These are phyloP conservation scores for Gerris buenoi DNA, from an alignment of 1,140 invertebrate genomes.

Conservation along the genomic window DNA sequence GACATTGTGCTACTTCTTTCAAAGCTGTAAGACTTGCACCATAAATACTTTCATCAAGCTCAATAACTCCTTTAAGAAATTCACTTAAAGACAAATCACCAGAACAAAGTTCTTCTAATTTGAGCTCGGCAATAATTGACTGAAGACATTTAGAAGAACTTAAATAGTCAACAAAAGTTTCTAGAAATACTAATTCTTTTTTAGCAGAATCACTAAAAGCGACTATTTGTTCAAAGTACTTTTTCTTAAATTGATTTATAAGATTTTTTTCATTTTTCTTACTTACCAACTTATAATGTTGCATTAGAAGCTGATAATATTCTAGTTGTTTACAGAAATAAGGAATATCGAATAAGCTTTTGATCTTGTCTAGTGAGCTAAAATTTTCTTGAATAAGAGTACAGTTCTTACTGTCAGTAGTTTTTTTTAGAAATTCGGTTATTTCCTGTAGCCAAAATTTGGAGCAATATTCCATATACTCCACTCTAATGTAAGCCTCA, in stretches of 20 bases:
- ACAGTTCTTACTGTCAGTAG: too few relatives aligned
- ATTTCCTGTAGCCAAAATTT: too few relatives aligned
- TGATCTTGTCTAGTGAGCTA: too few relatives aligned
- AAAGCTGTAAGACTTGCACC: background rate
- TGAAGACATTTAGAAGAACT: background rate
- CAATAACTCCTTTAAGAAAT: background rate
- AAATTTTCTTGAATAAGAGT: too few relatives aligned
- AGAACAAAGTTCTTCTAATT: background rate
- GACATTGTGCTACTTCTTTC: background rate
- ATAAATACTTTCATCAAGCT: background rate
- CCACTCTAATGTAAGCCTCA: too few relatives aligned
- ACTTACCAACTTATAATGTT: too few relatives aligned
- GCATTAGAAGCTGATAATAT: too few relatives aligned
- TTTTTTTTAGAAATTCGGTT: too few relatives aligned
- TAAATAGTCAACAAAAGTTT: background rate
- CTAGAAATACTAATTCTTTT: background rate
- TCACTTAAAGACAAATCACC: background rate
- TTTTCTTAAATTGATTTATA: background rate
- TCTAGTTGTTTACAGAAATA: too few relatives aligned
- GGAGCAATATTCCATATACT: too few relatives aligned
- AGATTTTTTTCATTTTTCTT: background rate
- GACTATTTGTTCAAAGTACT: background rate
- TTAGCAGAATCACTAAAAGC: background rate
- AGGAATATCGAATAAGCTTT: too few relatives aligned
- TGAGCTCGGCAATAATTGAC: background rate